A percentile compares a stretch with the other conserved stretches of the same genome.
These are phyloP conservation scores for Tolypeutes matacus DNA, from an alignment of 2,797 vertebrate genomes.

Conservation along the genomic window DNA sequence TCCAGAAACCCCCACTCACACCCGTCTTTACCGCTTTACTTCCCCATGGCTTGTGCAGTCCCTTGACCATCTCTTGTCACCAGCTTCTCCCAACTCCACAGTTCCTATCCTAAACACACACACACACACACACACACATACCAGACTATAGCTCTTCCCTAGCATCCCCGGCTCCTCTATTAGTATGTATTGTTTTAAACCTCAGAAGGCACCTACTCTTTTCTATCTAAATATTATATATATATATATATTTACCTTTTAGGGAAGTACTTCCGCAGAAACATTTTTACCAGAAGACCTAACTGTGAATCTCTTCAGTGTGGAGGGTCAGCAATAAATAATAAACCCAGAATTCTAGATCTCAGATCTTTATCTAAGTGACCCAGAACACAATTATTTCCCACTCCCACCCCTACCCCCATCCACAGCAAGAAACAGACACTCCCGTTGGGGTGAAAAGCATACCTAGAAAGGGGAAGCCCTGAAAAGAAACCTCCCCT, in stretches of 20 bases:
- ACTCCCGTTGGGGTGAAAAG: background rate
- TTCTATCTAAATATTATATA: slow-evolving; percentile 11
- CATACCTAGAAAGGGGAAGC: slow-evolving; percentile 28
- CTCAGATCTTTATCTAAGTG: background rate
- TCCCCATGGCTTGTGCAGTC: background rate
- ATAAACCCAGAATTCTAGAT: slow-evolving; percentile 40
- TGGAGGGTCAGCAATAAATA: background rate
- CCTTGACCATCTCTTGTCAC: background rate
- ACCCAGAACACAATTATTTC: background rate
- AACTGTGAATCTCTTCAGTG: slow-evolving; percentile 6
- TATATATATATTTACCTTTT: background rate
- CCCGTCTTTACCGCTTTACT: background rate
- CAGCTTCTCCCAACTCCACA: background rate
- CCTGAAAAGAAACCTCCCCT: slow-evolving; percentile 5
- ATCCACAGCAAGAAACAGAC: background rate
- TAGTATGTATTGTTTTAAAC: background rate
- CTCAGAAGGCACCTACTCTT: slow-evolving; percentile 41
- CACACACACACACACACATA: background rate
- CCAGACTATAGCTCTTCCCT: background rate
- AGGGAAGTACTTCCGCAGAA: background rate
- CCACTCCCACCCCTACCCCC: background rate
- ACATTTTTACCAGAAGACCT: background rate
- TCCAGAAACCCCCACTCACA: background rate
- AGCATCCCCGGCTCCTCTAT: background rate
- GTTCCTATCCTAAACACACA: background rate